Base-by-base conservation (phyloP, 2,113 vertebrate genomes). In the Echinops telfairi region DNA sequence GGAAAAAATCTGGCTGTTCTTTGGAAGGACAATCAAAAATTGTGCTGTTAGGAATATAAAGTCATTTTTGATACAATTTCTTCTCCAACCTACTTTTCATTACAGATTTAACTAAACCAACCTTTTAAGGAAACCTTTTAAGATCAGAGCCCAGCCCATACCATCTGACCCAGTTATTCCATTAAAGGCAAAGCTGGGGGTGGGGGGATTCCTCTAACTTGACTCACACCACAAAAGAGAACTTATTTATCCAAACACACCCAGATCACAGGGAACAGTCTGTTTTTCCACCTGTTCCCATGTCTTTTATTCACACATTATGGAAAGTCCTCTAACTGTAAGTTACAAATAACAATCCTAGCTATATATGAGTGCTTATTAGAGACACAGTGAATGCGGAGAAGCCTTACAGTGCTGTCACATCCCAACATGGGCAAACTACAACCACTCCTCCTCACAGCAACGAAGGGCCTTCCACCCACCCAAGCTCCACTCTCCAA, bases 201-300 rank as follows among this genome's bases (percentile, higher is more conserved):
- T 3, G 17, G n/a, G 22, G 22, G 22, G 86, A 93, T 97, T 97
- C 82, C 82, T 92, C 87, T 92, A 91, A 62, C 89, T 31, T 94
- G 94, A 96, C 76, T 97, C 95, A 97, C 25, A 95, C 3, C 85
- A 9, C 68, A 92, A 79, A 70, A 38, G 93, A 38, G 60, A 95
- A 96, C 53, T 84, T 90, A 94, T 82, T 90, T 92, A 40, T 53
- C 40, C 89, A 95, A 95, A 97, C 2, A 97, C 75, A 96, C 1
- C 31, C 16, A 77, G 92, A 96, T 96, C 92, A 95, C 95, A 97
- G 91, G 33, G 85, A 92, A 95, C 68, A 94, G 57, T 94, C 86
- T 93, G 11, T 86, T 95, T 97, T 97, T 97, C 92, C 70, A 96
- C 94, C 88, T 95, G 94, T 78, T 94, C 92, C 62, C 23, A 31